These are phyloP conservation scores for Drosophila seguyi DNA, from an alignment of 1,140 invertebrate genomes.

Conservation along the genomic window DNA sequence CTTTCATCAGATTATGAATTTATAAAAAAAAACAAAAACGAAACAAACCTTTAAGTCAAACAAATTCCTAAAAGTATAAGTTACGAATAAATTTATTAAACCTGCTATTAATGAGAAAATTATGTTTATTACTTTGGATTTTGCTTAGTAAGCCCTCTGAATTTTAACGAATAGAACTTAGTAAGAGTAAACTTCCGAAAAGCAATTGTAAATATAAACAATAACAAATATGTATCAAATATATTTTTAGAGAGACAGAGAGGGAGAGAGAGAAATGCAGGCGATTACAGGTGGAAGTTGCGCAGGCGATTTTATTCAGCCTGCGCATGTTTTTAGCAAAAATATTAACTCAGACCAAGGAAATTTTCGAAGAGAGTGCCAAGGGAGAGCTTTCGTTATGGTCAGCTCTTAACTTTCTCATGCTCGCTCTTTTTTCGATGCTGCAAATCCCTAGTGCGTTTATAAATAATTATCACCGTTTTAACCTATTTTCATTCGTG, in stretches of 20 bases:
- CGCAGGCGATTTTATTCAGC: conserved; percentile 42
- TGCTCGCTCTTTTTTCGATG: conserved; percentile 23
- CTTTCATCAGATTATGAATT: too few relatives aligned
- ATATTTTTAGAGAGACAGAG: conserved; percentile 39
- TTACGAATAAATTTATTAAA: too few relatives aligned
- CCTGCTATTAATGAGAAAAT: too few relatives aligned
- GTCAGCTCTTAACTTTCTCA: conserved; percentile 12
- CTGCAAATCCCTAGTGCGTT: conserved; percentile 81
- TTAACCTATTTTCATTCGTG: conserved; percentile 60
- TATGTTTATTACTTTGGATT: neutral
- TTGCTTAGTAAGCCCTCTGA: neutral
- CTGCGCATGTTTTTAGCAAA: conserved; percentile 71
- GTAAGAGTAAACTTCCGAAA: conserved; percentile 3
- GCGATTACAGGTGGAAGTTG: conserved; percentile 58
- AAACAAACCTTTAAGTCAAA: too few relatives aligned
- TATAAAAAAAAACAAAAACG: too few relatives aligned
- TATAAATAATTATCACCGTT: conserved; percentile 81
- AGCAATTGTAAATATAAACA: conserved; percentile 77
- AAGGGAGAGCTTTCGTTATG: conserved; percentile 13
- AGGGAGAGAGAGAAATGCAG: conserved; percentile 4
- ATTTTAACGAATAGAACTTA: neutral
- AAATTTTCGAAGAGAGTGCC: conserved; percentile 22
- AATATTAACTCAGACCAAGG: conserved; percentile 6
- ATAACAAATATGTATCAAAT: conserved; percentile 65
- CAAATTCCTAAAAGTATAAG: too few relatives aligned